Conservation (phyloP, 2,888 invertebrate genomes). For the Rhabditophanes sp. region DNA sequence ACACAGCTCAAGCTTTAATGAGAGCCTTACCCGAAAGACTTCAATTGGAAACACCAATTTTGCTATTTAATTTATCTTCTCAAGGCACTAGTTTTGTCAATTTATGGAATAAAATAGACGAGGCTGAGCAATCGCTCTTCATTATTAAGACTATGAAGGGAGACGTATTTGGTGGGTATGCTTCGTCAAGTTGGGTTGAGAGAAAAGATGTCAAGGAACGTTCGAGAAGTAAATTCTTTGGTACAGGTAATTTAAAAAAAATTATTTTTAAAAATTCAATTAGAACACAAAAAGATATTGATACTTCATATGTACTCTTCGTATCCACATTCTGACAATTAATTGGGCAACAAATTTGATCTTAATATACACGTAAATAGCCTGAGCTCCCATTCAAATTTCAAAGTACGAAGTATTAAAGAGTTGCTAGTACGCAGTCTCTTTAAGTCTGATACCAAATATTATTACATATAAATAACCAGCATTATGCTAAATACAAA, state of each 20-base stretch:
- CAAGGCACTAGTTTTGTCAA: slow-evolving; percentile 40
- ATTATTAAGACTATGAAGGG: slow-evolving; percentile 26
- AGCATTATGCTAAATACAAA: too few relatives aligned
- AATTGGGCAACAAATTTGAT: too few relatives aligned
- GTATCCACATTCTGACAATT: too few relatives aligned
- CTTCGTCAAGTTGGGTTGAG: slow-evolving; percentile 33
- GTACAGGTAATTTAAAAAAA: too few relatives aligned
- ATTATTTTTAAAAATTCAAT: too few relatives aligned
- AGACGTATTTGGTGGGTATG: slow-evolving; percentile 38
- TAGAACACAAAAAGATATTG: not conserved
- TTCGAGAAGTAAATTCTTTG: slow-evolving; percentile 19
- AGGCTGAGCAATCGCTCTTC: slow-evolving; percentile 31
- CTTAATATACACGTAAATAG: slow-evolving; percentile 27
- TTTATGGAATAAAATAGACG: slow-evolving; percentile 35
- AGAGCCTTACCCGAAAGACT: slow-evolving; percentile 27
- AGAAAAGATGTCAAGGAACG: slow-evolving; percentile 32
- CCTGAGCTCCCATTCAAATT: too few relatives aligned
- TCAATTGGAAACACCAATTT: slow-evolving; percentile 30
- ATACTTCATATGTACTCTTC: slow-evolving; percentile 2
- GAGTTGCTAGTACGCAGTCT: too few relatives aligned
- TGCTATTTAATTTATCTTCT: slow-evolving; percentile 32
- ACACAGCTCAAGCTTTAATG: slow-evolving; percentile 31
- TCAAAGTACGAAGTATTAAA: too few relatives aligned
- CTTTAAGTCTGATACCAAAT: too few relatives aligned
- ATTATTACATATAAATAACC: too few relatives aligned